phyloP scores from a whole-genome alignment of 2,113 vertebrate species.

The Chauna torquata region DNA sequence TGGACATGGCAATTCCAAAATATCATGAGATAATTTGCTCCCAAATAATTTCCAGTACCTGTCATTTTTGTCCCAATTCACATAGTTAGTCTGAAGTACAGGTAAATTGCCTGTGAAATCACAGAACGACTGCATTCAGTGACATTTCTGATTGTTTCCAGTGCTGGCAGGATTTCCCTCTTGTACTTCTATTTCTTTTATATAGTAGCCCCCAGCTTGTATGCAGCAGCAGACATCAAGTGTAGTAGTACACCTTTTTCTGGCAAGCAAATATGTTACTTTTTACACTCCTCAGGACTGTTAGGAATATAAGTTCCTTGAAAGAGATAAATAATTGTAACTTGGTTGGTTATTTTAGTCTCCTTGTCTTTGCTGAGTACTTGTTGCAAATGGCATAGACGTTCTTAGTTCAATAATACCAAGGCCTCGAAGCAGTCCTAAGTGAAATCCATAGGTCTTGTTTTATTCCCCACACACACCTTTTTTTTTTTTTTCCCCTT shows the following conservation, averaged over 20 bases:
- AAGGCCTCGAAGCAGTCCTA: neutral
- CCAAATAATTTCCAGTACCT: neutral
- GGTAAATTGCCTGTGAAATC: neutral
- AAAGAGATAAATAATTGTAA: neutral
- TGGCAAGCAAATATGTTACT: neutral
- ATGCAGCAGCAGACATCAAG: neutral
- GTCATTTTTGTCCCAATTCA: neutral
- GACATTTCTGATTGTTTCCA: neutral
- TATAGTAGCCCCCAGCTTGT: neutral
- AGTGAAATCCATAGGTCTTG: neutral
- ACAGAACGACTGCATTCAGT: neutral
- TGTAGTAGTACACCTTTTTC: neutral
- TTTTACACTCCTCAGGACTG: neutral
- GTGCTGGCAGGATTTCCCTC: neutral
- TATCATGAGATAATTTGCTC: neutral
- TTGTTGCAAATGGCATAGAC: neutral
- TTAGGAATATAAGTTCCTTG: neutral
- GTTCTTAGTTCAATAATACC: neutral
- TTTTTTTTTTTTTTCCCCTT: too few relatives aligned
- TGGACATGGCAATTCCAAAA: neutral
- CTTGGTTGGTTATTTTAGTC: neutral
- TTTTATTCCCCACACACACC: neutral
- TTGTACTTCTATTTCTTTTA: neutral
- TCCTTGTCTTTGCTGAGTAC: neutral
- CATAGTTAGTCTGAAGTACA: neutral